Evolutionary conservation across 30 jellyfish, hydroid and myxozoan genomes (phyloP), one percentile per base, ranked within the genome.

Genomic region (Morbakka virulenta): DNA sequence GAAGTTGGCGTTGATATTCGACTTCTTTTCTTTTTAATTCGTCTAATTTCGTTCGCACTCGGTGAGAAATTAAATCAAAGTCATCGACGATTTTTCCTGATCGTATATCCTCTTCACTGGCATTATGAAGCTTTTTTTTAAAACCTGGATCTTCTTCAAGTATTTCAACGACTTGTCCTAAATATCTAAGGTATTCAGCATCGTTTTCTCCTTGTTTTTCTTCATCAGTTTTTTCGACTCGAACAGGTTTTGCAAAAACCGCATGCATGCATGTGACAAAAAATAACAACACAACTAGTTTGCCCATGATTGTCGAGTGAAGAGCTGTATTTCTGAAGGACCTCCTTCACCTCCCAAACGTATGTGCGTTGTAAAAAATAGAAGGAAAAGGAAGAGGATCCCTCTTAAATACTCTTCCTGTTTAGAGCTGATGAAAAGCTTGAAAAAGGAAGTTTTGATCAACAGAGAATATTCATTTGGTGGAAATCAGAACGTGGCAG

Each of bases 81-180:
- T 68, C 83, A n/a, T 89, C 93, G 0, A 95, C 97, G 17, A 89
- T 89, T 51, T 51, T 49, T 64, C 97, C 97, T 20, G 84, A 35
- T 3, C 89, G 67, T 27, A 89, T 89, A 3, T 89, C 97, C 34
- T 89, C 97, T 71, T 89, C 97, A 2, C 89, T 57, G 2, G 97
- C 97, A 67, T 89, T 89, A 62, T 89, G 84, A 50, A 89, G 62
- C 57, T 76, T 82, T 71, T 75, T 63, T 62, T 89, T 89, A 67
- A 89, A 89, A 0, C 82, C 91, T 6, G 66, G 93, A 62, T 89
- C 97, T 82, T 81, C 88, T 35, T 89, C 97, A 35, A 89, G 63
- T 28, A 69, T 78, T 49, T 79, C 97, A 61, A 89, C 95, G 71
- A 89, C 91, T 81, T 89, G 92, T 83, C 97, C 87, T 69, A 89